These are phyloP conservation scores for Synanceia verrucosa DNA, from an alignment of 2,797 vertebrate species.

Conservation along the genomic window DNA sequence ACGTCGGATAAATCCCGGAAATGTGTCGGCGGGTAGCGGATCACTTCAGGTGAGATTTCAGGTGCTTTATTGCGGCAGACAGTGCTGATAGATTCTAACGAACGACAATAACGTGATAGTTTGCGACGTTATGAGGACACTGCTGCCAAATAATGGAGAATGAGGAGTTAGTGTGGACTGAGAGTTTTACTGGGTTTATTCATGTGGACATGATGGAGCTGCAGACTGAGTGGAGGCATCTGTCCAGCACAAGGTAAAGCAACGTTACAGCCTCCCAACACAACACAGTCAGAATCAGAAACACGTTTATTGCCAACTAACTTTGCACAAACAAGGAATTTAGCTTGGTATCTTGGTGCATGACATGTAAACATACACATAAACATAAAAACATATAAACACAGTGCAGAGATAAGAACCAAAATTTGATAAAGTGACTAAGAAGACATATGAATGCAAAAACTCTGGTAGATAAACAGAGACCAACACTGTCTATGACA, in stretches of 20 bases:
- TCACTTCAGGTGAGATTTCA: background rate
- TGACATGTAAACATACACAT: too few species aligned
- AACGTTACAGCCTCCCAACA: background rate
- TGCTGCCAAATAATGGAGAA: background rate
- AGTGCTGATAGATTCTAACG: background rate
- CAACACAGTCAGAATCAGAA: too few species aligned
- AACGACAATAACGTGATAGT: background rate
- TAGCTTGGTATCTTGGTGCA: too few species aligned
- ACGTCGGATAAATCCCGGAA: background rate
- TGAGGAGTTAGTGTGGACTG: background rate
- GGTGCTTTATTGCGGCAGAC: fast-evolving
- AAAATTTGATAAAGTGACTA: too few species aligned
- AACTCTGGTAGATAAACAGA: too few species aligned
- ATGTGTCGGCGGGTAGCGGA: background rate
- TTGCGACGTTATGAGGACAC: background rate
- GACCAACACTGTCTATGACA: too few species aligned
- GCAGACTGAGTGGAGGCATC: background rate
- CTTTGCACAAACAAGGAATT: too few species aligned
- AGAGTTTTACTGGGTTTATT: background rate
- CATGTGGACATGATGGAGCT: background rate
- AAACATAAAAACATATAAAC: too few species aligned
- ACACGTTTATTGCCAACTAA: too few species aligned
- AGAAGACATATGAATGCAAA: too few species aligned
- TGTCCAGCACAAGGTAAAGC: background rate
- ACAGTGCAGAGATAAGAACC: too few species aligned